phyloP scores from a whole-genome alignment of 2,797 vertebrate species.

The Mus spretus region DNA sequence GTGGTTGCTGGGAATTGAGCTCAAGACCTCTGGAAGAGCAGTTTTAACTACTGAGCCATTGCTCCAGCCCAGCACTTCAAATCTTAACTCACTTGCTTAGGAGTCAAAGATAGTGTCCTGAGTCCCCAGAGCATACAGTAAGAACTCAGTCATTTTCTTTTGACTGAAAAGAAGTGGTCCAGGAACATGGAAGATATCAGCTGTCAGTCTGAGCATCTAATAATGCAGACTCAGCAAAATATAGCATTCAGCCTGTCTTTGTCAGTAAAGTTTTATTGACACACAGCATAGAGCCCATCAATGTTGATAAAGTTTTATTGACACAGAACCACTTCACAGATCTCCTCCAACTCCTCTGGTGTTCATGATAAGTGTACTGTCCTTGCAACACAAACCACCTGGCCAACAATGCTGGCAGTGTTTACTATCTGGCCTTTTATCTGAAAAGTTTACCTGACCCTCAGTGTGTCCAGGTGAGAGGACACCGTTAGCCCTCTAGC shows the following conservation, averaged over 20 bases:
- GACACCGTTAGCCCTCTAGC: background rate
- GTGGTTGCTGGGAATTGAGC: too few relatives aligned
- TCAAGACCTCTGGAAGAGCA: too few relatives aligned
- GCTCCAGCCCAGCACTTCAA: too few relatives aligned
- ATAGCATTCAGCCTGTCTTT: background rate
- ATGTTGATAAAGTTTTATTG: conserved; percentile 24
- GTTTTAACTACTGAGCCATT: too few relatives aligned
- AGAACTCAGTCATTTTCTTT: background rate
- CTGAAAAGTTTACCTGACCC: background rate
- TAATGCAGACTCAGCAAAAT: background rate
- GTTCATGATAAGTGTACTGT: background rate
- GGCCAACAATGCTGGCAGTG: background rate
- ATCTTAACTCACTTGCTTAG: background rate
- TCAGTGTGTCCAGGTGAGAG: background rate
- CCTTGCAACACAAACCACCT: background rate
- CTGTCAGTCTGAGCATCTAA: background rate
- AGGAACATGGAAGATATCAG: background rate
- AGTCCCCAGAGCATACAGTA: background rate
- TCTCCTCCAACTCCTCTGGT: background rate
- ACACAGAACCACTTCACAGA: background rate
- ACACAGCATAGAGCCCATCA: background rate
- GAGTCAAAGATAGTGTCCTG: background rate
- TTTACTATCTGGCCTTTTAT: background rate
- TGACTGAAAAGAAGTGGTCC: too few relatives aligned
- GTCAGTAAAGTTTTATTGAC: background rate